Evolutionary conservation across 2,888 invertebrate species (phyloP).

Genomic region (Drosophila kuntzei): DNA sequence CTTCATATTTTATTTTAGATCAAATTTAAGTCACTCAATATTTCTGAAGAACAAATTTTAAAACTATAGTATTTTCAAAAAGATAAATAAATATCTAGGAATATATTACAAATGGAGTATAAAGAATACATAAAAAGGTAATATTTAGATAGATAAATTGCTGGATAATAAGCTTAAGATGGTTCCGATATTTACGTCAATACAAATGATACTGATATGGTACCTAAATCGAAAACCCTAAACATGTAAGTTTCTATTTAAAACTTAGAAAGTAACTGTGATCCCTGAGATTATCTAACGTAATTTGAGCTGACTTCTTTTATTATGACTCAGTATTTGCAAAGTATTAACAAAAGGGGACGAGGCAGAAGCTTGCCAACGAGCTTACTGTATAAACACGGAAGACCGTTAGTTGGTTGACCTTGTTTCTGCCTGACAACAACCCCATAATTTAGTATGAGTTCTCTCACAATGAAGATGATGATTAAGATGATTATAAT

Average conservation of each 20-base stretch:
- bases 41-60: too few species aligned
- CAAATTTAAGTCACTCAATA: too few species aligned
- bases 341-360: neutral
- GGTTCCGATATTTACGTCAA: neutral
- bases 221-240: neutral
- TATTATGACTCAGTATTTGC: neutral
- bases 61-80: too few species aligned
- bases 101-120: neutral
- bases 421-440: constrained; percentile 2
- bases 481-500: constrained; percentile 2
- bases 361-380: neutral
- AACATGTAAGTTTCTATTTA: neutral
- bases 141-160: neutral
- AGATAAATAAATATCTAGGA: too few species aligned
- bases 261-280: constrained; percentile 1
- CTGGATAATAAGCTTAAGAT: neutral
- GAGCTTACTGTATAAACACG: constrained; percentile 5
- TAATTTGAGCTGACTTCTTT: constrained; percentile 6
- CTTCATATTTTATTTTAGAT: too few species aligned
- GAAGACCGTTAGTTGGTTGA: constrained; percentile 9
- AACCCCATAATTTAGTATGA: neutral
- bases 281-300: constrained; percentile 5
- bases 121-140: neutral
- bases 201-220: neutral
- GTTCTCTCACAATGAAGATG: constrained; percentile 1